Percentiles rank a stretch among this genome's conserved stretches.
phyloP scores from a whole-genome alignment of 2,113 vertebrate genomes.

The Tinamus guttatus region DNA sequence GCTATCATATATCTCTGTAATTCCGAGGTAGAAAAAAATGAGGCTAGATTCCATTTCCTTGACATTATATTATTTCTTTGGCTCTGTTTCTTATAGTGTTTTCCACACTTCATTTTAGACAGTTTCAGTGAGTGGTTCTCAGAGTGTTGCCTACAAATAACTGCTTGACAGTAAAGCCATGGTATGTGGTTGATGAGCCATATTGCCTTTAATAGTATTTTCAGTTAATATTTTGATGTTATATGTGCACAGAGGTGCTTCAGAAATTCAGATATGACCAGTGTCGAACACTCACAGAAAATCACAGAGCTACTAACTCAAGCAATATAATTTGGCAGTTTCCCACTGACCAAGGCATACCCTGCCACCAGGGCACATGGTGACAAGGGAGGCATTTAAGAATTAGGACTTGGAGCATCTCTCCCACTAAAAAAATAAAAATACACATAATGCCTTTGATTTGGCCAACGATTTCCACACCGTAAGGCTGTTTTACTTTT shows the following conservation, averaged over 20 bases:
- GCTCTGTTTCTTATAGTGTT: constrained; percentile 51
- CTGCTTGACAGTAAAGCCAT: constrained; percentile 35
- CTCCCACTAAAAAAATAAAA: not conserved
- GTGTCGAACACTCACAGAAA: not conserved
- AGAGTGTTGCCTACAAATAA: constrained; percentile 54
- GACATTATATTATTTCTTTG: constrained; percentile 50
- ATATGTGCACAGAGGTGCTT: not conserved
- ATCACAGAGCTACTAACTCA: not conserved
- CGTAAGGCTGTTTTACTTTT: not conserved
- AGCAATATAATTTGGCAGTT: not conserved
- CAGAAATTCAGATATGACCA: constrained; percentile 22
- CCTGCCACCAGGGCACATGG: not conserved
- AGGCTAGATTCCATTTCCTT: constrained; percentile 49
- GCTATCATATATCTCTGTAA: constrained; percentile 46
- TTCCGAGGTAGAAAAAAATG: constrained; percentile 34
- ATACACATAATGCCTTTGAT: not conserved
- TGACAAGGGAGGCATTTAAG: constrained; percentile 34
- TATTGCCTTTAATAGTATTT: constrained; percentile 44
- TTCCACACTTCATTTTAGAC: constrained; percentile 62
- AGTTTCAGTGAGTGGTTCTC: constrained; percentile 53
- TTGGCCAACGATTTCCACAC: not conserved
- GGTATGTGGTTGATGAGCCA: constrained; percentile 40
- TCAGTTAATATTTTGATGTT: constrained; percentile 64
- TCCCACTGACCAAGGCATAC: not conserved
- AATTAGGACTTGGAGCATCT: constrained; percentile 16